Evolutionary conservation across 1,140 invertebrate species (phyloP).

Genomic region (Drosophila sproati): DNA sequence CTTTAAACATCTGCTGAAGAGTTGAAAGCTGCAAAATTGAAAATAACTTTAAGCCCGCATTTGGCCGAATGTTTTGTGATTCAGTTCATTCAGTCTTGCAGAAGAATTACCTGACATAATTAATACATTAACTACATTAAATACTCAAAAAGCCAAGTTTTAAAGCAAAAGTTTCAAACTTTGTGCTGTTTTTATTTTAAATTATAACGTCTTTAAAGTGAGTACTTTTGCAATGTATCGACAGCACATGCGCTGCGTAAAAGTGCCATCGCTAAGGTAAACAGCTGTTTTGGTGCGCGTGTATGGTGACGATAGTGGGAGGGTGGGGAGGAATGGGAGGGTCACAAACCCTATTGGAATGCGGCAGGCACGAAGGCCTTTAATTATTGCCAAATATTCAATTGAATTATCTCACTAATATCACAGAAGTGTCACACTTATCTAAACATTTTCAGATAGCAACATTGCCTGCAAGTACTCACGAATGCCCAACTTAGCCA

Average conservation of each 20-base stretch:
- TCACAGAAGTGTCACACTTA: not conserved
- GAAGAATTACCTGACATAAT: too few relatives aligned
- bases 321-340: constrained; percentile 47
- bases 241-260: not conserved
- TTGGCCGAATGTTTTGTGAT: too few relatives aligned
- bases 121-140: too few relatives aligned
- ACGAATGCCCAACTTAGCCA: not conserved
- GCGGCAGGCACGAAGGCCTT: constrained; percentile 21
- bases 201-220: constrained; percentile 10
- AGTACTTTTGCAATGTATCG: constrained; percentile 36
- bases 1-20: too few relatives aligned
- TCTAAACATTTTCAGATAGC: not conserved
- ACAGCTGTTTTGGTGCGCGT: constrained; percentile 61
- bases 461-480: too few relatives aligned
- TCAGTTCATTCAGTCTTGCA: too few relatives aligned
- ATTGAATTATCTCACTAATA: not conserved
- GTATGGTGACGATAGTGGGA: constrained; percentile 44
- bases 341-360: constrained; percentile 74
- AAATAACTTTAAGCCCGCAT: too few relatives aligned
- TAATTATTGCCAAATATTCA: constrained; percentile 34
- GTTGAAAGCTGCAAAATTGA: too few relatives aligned
- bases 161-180: too few relatives aligned
- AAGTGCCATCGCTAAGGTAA: constrained; percentile 49
- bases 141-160: too few relatives aligned
- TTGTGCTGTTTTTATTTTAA: not conserved